Base-by-base conservation (phyloP, 2,113 vertebrate species). In the Elephas maximus region DNA sequence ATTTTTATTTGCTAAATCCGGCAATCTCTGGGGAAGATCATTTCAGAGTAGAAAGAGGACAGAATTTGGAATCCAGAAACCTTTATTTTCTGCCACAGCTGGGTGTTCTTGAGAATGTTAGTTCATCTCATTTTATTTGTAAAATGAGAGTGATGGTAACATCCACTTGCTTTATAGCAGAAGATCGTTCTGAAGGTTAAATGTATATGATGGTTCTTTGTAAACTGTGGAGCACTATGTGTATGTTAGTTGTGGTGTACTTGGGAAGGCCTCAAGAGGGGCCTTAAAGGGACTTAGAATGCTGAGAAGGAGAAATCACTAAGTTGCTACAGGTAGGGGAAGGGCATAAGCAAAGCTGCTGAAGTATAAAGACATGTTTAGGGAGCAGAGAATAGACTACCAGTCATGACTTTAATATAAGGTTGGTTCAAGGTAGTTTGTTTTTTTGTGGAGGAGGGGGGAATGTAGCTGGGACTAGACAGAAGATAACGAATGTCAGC, bases 1-100 rank as follows among this genome's bases (percentile, higher is more conserved):
- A 51, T 65, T 92, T 94, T 91, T 67, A 33, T 88, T 88, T 95
- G 88, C 78, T 86, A 63, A 82, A 63, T 74, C 17, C 92, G 26
- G 63, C 48, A 67, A 26, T 44, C 14, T 86, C 45, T 92, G 53
- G 74, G 33, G 33, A 62, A 86, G n/a, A 78, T 33, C 26, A 57
- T 63, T 20, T 80, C 88, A 81, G 30, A 51, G 2, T 53, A 81
- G 71, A 95, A 85, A 83, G 33, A 85, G 24, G 44, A 69, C 28
- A 88, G 77, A 60, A 63, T 91, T 88, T 94, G 11, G 77, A 90
- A 90, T 57, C 2, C 51, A 12, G 18, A 92, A 28, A 20, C n/a
- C 20, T 71, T 8, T 91, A 26, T 81, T 90, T 88, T 78, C 79
- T 62, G 63, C 81, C 65, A 28, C 30, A 85, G 82, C 53, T 71